phyloP scores from a whole-genome alignment of 1,140 invertebrate genomes.

The Marisa cornuarietis region DNA sequence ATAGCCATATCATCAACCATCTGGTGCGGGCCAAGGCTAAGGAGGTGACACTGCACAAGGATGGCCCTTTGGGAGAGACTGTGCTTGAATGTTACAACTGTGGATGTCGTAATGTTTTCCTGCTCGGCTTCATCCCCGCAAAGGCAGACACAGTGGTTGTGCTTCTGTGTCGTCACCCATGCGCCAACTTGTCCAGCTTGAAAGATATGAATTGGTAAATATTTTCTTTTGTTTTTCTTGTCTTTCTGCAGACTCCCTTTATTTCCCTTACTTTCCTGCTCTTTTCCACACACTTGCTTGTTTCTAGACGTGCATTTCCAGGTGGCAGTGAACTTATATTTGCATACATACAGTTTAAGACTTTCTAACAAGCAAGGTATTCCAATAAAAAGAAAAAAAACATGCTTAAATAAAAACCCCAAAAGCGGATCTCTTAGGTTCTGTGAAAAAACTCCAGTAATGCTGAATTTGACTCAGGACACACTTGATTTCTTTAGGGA shows the following conservation, averaged over 20 bases:
- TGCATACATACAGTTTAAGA: no score
- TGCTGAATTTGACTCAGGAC: neutral
- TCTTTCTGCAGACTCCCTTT: neutral
- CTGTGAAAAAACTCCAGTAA: neutral
- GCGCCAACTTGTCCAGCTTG: slow-evolving; percentile 93
- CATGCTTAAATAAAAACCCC: no score
- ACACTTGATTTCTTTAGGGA: slow-evolving; percentile 71
- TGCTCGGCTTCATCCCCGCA: slow-evolving; percentile 98
- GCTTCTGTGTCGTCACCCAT: slow-evolving; percentile 95
- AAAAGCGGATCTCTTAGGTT: no score
- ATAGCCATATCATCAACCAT: slow-evolving; percentile 98
- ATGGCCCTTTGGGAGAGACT: slow-evolving; percentile 97
- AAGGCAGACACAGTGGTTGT: slow-evolving; percentile 99
- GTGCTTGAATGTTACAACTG: slow-evolving; percentile 98
- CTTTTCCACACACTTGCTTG: neutral
- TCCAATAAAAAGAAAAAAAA: no score
- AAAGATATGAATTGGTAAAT: slow-evolving; percentile 97
- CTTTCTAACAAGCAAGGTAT: no score
- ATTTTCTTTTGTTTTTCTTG: neutral
- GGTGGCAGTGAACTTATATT: no score
- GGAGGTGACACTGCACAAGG: slow-evolving; percentile 97
- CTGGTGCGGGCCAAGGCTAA: slow-evolving; percentile 98
- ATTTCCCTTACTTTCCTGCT: neutral
- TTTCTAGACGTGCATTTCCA: no score
- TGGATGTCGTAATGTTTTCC: slow-evolving; percentile 92